A percentile compares a stretch with the other conserved stretches of the same genome.
Evolutionary conservation across 1,140 invertebrate genomes (phyloP).

Genomic region (Leptonema lineaticorne): DNA sequence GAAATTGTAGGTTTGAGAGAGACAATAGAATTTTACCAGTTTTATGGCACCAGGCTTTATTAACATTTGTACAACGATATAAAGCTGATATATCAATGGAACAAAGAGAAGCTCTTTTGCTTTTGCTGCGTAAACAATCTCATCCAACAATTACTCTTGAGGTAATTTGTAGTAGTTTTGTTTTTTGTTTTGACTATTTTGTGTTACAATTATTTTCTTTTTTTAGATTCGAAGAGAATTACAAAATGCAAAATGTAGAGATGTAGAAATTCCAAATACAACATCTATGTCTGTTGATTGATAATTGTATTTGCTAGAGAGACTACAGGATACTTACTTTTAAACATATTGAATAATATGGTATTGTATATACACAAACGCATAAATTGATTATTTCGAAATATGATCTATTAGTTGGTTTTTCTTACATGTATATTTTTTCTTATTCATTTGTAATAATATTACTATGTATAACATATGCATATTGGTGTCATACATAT

Average conservation of each 20-base stretch:
- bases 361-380: too few relatives aligned
- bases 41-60: constrained; percentile 93
- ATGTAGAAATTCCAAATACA: constrained; percentile 62
- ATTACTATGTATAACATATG: too few relatives aligned
- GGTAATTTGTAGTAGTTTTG: constrained; percentile 53
- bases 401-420: too few relatives aligned
- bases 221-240: constrained; percentile 70
- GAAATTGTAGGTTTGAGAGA: constrained; percentile 76
- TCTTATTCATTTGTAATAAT: too few relatives aligned
- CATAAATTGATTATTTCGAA: too few relatives aligned
- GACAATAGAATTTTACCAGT: constrained; percentile 87
- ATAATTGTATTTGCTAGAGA: too few relatives aligned
- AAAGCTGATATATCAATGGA: constrained; percentile 92
- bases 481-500: too few relatives aligned
- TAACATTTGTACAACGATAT: constrained; percentile 94
- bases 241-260: constrained; percentile 78
- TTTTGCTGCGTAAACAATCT: constrained; percentile 72
- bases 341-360: too few relatives aligned
- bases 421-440: too few relatives aligned
- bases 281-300: constrained; percentile 41
- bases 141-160: constrained; percentile 85
- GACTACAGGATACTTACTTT: not conserved
- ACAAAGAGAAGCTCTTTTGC: constrained; percentile 83
- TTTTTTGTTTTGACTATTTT: not conserved
- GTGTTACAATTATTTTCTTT: constrained; percentile 24